A percentile compares a stretch with the other conserved stretches of the same genome.
Evolutionary conservation across 2,888 invertebrate genomes (phyloP).

Genomic region (Calameuta idolon): DNA sequence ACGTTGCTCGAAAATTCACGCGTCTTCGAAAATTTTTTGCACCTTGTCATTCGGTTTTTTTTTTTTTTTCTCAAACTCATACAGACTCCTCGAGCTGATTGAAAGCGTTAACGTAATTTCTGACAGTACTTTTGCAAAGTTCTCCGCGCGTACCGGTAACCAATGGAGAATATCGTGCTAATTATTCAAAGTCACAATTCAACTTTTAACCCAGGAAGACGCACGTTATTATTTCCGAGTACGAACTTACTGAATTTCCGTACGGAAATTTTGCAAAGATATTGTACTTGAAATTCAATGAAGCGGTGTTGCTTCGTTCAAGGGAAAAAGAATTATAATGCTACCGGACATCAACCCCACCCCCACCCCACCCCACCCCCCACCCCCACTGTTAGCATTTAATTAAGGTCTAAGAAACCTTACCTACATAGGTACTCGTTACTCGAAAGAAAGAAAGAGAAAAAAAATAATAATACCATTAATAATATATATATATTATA

Average conservation of each 20-base stretch:
- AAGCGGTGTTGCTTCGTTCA: not conserved
- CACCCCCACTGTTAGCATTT: not conserved
- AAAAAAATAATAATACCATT: constrained; percentile 22
- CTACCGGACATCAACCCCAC: not conserved
- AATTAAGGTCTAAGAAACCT: constrained; percentile 9
- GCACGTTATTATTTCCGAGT: not conserved
- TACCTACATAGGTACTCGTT: constrained; percentile 1
- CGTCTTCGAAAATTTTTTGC: not conserved
- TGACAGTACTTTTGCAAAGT: not conserved
- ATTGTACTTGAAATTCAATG: not conserved
- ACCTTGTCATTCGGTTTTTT: not conserved
- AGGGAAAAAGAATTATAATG: not conserved
- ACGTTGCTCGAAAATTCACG: not conserved
- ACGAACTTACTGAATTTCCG: not conserved
- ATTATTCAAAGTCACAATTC: not conserved
- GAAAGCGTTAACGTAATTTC: not conserved
- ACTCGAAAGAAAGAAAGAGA: constrained; percentile 8
- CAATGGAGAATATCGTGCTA: not conserved
- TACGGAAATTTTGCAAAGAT: not conserved
- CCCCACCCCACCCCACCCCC: too few species aligned
- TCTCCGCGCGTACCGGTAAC: not conserved
- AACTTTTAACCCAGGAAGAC: not conserved
- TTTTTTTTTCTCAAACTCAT: not conserved
- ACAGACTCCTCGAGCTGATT: not conserved
- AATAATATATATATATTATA: constrained; percentile 22